Evolutionary conservation across 2,113 vertebrate genomes (phyloP), one percentile per base, ranked within the genome.

Genomic region (Oophaga pumilio): DNA sequence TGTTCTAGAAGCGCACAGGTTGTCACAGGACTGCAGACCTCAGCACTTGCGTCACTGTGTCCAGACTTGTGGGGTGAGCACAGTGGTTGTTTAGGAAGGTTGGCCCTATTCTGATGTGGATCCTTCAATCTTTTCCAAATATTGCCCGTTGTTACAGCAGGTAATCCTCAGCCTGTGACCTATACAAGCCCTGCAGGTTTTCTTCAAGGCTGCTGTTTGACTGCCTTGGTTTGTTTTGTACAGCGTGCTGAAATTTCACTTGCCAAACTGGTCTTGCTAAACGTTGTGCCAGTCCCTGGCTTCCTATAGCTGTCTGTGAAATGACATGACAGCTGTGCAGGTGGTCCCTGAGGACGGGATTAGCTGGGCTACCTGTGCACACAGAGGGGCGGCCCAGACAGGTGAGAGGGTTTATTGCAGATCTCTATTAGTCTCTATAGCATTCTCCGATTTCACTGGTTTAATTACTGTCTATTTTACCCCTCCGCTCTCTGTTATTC

Each of bases 311-410:
- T 69, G 64, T 66, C 59, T 62, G 1, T 68, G 60, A 43, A 22
- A 52, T 53, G 6, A 9, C 26, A 22, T 83, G 79, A 73, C 79
- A 87, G 66, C 86, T 87, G 86, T 50, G 11, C 28, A 22, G 57
- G 66, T 33, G 56, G 28, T 76, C 78, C 80, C 66, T 60, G 17
- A n/a, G 69, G 86, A 56, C 68, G 43, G 80, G 79, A 87, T 87
- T 87, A 82, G 69, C 20, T 20, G 28, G 50, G 56, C 33, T 83
- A 76, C 22, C n/a, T 20, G 57, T 62, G 59, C 22, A 50, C 86
- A 49, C 86, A 50, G 56, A 82, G 78, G 86, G 79, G 57, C 26
- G 20, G 59, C 43, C 66, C 79, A 87, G 86, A 83, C 86, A 82
- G 69, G 33, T 76, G 69, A 82, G 56, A 57, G 26, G 60, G 62